Conservation (phyloP, 2,797 vertebrate genomes). For the Ciconia nigra region DNA sequence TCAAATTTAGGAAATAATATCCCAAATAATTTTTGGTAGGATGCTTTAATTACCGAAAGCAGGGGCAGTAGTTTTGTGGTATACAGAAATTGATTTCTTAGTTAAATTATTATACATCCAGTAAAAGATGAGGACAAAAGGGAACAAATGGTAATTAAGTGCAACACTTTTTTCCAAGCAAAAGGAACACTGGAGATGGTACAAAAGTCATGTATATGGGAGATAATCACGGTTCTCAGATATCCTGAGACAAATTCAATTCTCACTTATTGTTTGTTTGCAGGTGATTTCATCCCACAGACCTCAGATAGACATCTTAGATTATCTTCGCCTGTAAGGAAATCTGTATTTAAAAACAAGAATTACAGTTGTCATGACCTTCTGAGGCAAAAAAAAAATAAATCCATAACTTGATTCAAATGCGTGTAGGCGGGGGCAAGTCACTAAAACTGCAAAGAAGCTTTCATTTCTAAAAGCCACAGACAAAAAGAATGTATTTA, state of each 20-base stretch:
- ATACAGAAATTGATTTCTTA: not conserved
- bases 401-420: not conserved
- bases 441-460: not conserved
- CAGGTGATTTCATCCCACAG: not conserved
- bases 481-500: not conserved
- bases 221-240: not conserved
- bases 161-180: not conserved
- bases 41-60: not conserved
- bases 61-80: not conserved
- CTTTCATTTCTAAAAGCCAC: not conserved
- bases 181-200: not conserved
- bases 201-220: not conserved
- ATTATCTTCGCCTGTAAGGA: not conserved
- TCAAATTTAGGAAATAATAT: not conserved
- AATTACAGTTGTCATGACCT: not conserved
- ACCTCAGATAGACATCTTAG: not conserved
- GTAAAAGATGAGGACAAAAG: not conserved
- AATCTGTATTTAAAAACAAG: not conserved
- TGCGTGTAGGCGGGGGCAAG: rapidly evolving
- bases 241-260: not conserved
- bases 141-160: not conserved
- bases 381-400: not conserved
- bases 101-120: not conserved
- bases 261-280: not conserved
- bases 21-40: not conserved